Conservation (phyloP, 2,888 invertebrate species). For the Epistrophe eligans region DNA sequence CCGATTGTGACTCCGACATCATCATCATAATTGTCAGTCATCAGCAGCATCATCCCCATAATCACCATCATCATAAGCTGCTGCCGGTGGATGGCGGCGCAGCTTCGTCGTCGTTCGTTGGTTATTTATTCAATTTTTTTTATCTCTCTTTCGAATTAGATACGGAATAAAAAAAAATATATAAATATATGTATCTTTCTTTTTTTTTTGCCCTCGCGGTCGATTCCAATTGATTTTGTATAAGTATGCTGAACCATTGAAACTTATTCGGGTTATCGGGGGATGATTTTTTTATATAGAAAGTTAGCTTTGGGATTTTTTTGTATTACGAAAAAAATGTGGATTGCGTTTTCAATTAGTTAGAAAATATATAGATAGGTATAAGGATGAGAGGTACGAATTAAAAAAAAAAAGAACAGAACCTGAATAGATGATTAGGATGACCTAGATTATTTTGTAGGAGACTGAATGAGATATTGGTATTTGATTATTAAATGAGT, state of each 20-base stretch:
- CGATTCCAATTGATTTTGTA: conserved; percentile 49
- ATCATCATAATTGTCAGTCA: conserved; percentile 35
- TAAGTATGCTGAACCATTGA: conserved; percentile 29
- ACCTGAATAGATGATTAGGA: conserved; percentile 35
- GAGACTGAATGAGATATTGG: conserved; percentile 49
- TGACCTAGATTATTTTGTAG: conserved; percentile 57
- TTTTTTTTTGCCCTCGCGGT: conserved; percentile 14
- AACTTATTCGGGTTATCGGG: conserved; percentile 47
- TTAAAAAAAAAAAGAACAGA: not conserved
- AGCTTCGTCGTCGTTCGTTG: not conserved
- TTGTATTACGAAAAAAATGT: not conserved
- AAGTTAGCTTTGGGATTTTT: not conserved
- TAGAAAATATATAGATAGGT: not conserved
- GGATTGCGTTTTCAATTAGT: conserved; percentile 35
- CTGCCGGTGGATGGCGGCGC: not conserved
- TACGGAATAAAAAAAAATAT: conserved; percentile 1
- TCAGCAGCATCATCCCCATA: conserved; percentile 18
- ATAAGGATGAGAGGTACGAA: not conserved
- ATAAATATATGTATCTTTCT: too few relatives aligned
- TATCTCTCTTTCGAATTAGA: conserved; percentile 12
- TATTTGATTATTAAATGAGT: conserved; percentile 26
- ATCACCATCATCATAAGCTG: not conserved
- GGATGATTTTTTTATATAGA: conserved; percentile 13
- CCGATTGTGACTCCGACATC: conserved; percentile 9
- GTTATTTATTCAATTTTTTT: conserved; percentile 11